Evolutionary conservation across 1,140 invertebrate genomes (phyloP), one percentile per base, ranked within the genome.

Genomic region (Brachionus plicatilis): DNA sequence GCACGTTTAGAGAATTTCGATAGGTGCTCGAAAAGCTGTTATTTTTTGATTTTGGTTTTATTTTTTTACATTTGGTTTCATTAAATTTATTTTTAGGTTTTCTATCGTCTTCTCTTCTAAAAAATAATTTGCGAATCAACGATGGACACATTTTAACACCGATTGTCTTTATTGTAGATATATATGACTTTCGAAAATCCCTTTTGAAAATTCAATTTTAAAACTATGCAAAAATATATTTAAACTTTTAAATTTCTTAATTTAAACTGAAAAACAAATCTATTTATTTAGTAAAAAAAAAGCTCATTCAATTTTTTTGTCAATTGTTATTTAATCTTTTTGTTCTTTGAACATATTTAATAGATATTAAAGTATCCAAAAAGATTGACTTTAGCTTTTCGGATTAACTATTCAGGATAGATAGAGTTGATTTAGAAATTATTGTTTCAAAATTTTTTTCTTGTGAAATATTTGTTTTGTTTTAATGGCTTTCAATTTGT

Each of bases 151-250:
- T 24, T 76, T 76, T 76, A 27, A 65, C 17, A 33, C 50, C 33
- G 4, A 82, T 37, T 60, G 79, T 24, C n/a, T 65, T 68, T 37
- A 82, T 14, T 37, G 79, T 82, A 24, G 79, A 65, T 11, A 82
- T 43, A 17, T 82, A 82, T 14, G 79, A 43, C 53, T 82, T 82
- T 45, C 79, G 33, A 65, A 82, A 82, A 47, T 82, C 79, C 60
- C 79, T 82, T 80, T 29, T 17, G 27, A 53, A 50, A n/a, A 14
- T n/a, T 29, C 14, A 33, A 56, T 53, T 53, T 53, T 80, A 50
- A 29, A 56, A 50, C 8, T 33, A 79, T 33, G 7, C 1, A 24
- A n/a, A 33, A 27, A 17, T 8, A 70, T 56, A 11, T 17, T 56
- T 17, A 24, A 24, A 56, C 5, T 56, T 56, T 56, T 56, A 17